Evolutionary conservation across 2,888 invertebrate genomes (phyloP).

Genomic region (Platerodrilus igneus): DNA sequence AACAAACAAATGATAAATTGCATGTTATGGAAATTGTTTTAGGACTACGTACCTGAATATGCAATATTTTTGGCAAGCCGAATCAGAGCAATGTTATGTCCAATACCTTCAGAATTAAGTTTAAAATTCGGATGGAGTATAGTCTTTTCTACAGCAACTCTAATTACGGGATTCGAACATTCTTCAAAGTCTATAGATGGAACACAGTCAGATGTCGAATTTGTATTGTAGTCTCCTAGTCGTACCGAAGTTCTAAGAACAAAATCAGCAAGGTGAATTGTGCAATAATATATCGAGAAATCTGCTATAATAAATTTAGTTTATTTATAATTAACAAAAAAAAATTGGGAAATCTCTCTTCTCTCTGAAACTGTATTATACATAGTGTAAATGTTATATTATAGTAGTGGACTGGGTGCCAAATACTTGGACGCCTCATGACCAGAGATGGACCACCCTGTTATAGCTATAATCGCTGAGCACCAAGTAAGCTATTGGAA

Average conservation of each 20-base stretch:
- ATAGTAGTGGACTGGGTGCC: no score
- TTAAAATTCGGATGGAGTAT: conserved; percentile 5
- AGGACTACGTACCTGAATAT: conserved; percentile 2
- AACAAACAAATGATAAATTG: not conserved
- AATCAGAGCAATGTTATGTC: conserved; percentile 2
- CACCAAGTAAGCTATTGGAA: no score
- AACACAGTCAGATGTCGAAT: conserved; percentile 2
- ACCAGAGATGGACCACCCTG: no score
- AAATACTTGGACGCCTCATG: no score
- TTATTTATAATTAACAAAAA: no score
- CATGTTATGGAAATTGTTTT: not conserved
- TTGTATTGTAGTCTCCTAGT: conserved; percentile 5
- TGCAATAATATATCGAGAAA: not conserved
- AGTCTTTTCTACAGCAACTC: not conserved
- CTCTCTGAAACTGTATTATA: no score
- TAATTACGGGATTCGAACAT: not conserved
- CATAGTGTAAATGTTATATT: no score
- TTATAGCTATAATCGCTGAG: no score
- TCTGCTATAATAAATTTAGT: not conserved
- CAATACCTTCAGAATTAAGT: not conserved
- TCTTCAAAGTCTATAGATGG: not conserved
- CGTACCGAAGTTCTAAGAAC: conserved; percentile 3
- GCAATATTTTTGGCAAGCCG: not conserved
- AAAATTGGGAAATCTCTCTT: no score
- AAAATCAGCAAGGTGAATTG: no score